A percentile compares a stretch with the other conserved stretches of the same genome.
Evolutionary conservation across 2,888 invertebrate species (phyloP).

Genomic region (Agriopis leucophaearia): DNA sequence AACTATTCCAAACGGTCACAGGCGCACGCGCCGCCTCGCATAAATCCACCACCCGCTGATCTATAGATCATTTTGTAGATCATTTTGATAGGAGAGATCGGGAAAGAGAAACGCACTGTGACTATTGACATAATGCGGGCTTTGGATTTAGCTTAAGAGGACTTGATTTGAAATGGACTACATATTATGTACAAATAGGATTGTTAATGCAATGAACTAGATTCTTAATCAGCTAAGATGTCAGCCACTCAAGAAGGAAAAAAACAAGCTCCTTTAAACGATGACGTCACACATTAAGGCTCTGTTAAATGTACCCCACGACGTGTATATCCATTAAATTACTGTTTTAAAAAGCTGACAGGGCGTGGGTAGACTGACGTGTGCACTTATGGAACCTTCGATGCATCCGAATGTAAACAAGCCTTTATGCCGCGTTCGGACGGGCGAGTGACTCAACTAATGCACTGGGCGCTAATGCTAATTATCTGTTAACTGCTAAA

Average conservation of each 20-base stretch:
- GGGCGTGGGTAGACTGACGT: slow-evolving; percentile 52
- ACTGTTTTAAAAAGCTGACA: slow-evolving; percentile 49
- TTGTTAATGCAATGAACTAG: neutral
- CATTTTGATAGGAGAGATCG: slow-evolving; percentile 35
- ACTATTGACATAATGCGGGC: slow-evolving; percentile 12
- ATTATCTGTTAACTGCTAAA: slow-evolving; percentile 31
- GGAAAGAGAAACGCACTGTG: slow-evolving; percentile 25
- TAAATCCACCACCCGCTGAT: slow-evolving; percentile 43
- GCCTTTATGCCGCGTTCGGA: slow-evolving; percentile 43
- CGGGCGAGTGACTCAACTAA: slow-evolving; percentile 38
- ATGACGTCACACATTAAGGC: slow-evolving; percentile 27
- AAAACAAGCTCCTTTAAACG: slow-evolving; percentile 17
- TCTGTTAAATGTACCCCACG: slow-evolving; percentile 39
- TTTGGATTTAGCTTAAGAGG: slow-evolving; percentile 6
- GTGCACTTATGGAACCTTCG: slow-evolving; percentile 48
- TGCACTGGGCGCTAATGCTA: slow-evolving; percentile 32
- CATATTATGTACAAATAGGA: neutral
- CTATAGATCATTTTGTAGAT: slow-evolving; percentile 43
- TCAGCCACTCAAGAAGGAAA: slow-evolving; percentile 11
- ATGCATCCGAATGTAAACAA: slow-evolving; percentile 47
- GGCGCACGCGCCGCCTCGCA: slow-evolving; percentile 40
- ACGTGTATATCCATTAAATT: slow-evolving; percentile 41
- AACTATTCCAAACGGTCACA: slow-evolving; percentile 15
- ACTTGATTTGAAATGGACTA: neutral
- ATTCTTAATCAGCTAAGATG: neutral